Conservation (phyloP, 2,888 invertebrate genomes). For the Coleophora deauratella region DNA sequence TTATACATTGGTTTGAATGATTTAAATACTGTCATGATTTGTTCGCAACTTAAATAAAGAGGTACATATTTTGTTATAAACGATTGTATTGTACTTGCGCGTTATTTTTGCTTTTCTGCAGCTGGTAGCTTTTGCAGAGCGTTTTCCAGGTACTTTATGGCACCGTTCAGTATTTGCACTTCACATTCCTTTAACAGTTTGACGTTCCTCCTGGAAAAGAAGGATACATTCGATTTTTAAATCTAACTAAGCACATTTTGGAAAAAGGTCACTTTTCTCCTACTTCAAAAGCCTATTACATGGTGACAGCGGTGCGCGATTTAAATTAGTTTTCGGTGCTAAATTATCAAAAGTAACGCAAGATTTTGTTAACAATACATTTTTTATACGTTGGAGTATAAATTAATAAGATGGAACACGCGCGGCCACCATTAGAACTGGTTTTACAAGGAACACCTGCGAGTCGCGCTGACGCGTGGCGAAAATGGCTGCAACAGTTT, state of each 20-base stretch:
- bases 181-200: slow-evolving; percentile 58
- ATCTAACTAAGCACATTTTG: background rate
- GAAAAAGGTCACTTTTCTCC: too few species aligned
- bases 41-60: slow-evolving; percentile 14
- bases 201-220: slow-evolving; percentile 26
- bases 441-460: too few species aligned
- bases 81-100: slow-evolving; percentile 13
- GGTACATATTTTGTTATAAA: slow-evolving; percentile 3
- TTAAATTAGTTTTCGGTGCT: too few species aligned
- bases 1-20: background rate
- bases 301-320: too few species aligned
- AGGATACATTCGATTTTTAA: background rate
- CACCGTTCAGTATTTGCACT: slow-evolving; percentile 57
- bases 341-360: too few species aligned
- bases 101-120: slow-evolving; percentile 13
- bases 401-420: too few species aligned
- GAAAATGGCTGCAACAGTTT: too few species aligned
- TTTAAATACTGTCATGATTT: slow-evolving; percentile 22
- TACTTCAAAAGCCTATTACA: too few species aligned
- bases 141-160: slow-evolving; percentile 49
- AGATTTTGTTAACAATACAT: too few species aligned
- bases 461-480: too few species aligned
- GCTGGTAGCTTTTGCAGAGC: slow-evolving; percentile 38
- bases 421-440: too few species aligned
- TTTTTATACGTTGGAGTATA: too few species aligned